Evolutionary conservation across 2,888 invertebrate genomes (phyloP).

Genomic region (Diadromus collaris): DNA sequence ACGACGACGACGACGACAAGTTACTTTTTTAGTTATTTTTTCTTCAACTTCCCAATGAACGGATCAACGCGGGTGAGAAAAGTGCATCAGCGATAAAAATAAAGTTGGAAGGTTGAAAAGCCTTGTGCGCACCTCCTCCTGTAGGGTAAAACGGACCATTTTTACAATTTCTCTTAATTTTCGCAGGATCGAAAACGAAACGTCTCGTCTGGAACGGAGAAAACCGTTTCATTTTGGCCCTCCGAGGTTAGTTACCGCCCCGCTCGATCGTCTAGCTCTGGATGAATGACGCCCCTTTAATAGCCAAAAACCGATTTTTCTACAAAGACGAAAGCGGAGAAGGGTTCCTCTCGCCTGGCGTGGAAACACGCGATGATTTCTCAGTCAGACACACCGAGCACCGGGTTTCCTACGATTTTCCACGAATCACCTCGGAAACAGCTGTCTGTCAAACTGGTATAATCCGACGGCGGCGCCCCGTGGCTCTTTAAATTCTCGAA

Average conservation of each 20-base stretch:
- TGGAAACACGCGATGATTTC: not conserved
- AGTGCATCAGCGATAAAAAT: conserved; percentile 28
- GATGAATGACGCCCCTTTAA: not conserved
- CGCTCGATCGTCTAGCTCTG: not conserved
- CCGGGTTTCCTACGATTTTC: conserved; percentile 13
- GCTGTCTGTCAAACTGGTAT: conserved; percentile 55
- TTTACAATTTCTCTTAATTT: not conserved
- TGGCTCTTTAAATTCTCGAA: conserved; percentile 43
- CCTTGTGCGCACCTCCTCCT: conserved; percentile 2
- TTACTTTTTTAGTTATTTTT: conserved; percentile 21
- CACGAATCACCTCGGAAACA: conserved; percentile 41
- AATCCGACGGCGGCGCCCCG: conserved; percentile 39
- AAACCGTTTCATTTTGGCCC: too few species aligned
- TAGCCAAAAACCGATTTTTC: conserved; percentile 2
- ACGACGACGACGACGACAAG: conserved; percentile 45
- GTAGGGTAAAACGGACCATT: too few species aligned
- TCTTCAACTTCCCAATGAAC: conserved; percentile 33
- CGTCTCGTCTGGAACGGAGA: too few species aligned
- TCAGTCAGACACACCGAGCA: conserved; percentile 4
- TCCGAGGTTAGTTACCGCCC: not conserved
- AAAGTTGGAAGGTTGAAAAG: conserved; percentile 12
- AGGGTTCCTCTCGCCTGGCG: not conserved
- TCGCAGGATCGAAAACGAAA: not conserved
- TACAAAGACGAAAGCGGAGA: not conserved
- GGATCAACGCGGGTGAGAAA: conserved; percentile 33